Percentiles rank a stretch among this genome's conserved stretches.
phyloP scores from a whole-genome alignment of 2,113 vertebrate genomes.

The Clarias gariepinus region DNA sequence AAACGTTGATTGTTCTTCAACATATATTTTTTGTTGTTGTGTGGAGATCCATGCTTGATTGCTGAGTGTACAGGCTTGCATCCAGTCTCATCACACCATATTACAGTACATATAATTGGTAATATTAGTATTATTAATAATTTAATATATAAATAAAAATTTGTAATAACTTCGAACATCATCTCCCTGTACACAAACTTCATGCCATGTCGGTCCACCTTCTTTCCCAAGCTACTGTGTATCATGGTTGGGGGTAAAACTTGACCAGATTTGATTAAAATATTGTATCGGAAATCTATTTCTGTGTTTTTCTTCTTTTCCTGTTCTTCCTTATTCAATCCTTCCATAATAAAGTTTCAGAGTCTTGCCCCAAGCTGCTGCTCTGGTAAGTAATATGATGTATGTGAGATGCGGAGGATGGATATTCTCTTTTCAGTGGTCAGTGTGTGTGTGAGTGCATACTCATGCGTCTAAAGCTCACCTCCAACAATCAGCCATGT shows the following conservation, averaged over 20 bases:
- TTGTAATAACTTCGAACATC: not conserved
- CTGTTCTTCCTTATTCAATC: not conserved
- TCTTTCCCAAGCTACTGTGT: not conserved
- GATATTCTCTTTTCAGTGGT: not conserved
- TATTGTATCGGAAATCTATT: not conserved
- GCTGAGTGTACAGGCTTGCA: not conserved
- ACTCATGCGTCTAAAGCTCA: constrained; percentile 64
- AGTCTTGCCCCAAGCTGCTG: not conserved
- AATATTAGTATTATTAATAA: not conserved
- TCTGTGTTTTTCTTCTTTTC: not conserved
- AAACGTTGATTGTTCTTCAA: not conserved
- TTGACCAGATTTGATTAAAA: not conserved
- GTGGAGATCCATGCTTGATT: not conserved
- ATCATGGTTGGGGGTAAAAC: not conserved
- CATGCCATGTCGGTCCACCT: not conserved
- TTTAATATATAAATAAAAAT: too few species aligned
- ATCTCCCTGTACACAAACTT: not conserved
- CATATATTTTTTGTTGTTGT: not conserved
- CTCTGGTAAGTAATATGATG: not conserved
- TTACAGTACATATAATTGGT: not conserved
- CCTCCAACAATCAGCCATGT: constrained; percentile 98
- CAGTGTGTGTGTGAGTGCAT: not conserved
- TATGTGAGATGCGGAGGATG: not conserved
- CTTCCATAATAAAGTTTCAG: not conserved
- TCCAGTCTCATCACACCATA: not conserved